Percentiles rank a stretch among this genome's conserved stretches.
Evolutionary conservation across 2,113 vertebrate genomes (phyloP).

Genomic region (Chinchilla lanigera): DNA sequence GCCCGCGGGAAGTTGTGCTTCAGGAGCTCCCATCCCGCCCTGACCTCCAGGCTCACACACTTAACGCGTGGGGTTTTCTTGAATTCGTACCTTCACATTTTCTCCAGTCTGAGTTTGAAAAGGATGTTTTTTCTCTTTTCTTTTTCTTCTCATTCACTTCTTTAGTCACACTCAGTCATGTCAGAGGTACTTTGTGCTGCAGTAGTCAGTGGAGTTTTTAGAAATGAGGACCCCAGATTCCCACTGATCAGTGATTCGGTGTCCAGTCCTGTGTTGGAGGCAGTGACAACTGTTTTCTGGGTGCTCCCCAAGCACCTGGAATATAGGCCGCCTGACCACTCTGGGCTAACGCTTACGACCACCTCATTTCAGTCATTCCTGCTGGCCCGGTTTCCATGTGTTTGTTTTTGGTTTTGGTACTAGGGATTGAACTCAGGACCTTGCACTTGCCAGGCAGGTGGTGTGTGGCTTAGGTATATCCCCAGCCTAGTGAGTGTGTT

Average conservation of each 20-base stretch:
- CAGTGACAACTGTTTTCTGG: not conserved
- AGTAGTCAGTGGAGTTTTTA: not conserved
- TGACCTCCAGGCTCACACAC: not conserved
- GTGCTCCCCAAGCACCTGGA: not conserved
- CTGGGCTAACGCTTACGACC: not conserved
- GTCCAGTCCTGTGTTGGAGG: not conserved
- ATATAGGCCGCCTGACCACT: not conserved
- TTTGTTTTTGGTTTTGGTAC: not conserved
- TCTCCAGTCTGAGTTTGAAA: slow-evolving; percentile 12
- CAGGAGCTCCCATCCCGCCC: not conserved
- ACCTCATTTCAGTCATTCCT: slow-evolving; percentile 2
- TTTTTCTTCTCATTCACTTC: not conserved
- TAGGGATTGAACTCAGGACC: too few species aligned
- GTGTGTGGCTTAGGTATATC: too few species aligned
- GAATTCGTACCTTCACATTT: not conserved
- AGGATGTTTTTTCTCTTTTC: not conserved
- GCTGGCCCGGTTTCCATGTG: not conserved
- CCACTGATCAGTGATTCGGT: not conserved
- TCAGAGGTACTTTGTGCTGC: not conserved
- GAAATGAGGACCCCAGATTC: not conserved
- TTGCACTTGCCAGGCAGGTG: too few species aligned
- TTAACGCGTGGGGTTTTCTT: not conserved
- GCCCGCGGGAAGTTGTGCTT: not conserved
- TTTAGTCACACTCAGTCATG: not conserved
- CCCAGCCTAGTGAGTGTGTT: not conserved